These are phyloP conservation scores for Amblyopsis hoosieri DNA, from an alignment of 2,797 vertebrate genomes.

Conservation along the genomic window DNA sequence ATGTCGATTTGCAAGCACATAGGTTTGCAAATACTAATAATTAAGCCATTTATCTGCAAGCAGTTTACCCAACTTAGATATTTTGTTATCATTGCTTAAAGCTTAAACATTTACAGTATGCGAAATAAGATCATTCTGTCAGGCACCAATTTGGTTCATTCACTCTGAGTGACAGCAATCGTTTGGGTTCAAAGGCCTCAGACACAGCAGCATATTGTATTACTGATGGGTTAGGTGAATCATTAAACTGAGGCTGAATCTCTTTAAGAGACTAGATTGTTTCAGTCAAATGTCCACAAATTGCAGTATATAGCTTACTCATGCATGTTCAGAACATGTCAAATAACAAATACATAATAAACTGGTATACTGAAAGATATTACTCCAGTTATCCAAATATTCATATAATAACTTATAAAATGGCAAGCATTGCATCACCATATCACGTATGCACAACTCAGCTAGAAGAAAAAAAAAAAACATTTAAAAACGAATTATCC, in stretches of 20 bases:
- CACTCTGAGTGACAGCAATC: constrained; percentile 63
- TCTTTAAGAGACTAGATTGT: constrained; percentile 19
- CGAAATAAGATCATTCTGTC: constrained; percentile 48
- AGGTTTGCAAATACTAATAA: constrained; percentile 21
- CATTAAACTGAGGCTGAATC: constrained; percentile 61
- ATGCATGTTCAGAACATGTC: neutral
- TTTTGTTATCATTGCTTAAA: neutral
- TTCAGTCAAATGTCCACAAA: constrained; percentile 26
- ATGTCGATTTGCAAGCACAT: constrained; percentile 14
- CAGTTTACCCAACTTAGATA: neutral
- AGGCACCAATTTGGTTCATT: constrained; percentile 16
- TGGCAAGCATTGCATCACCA: neutral
- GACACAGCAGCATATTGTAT: constrained; percentile 66
- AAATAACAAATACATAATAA: neutral
- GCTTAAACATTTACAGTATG: neutral
- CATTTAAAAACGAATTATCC: too few species aligned
- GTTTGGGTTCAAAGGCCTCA: constrained; percentile 73
- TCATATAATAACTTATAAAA: neutral
- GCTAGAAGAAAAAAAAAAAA: too few species aligned
- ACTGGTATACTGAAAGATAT: neutral
- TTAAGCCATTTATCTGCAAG: neutral
- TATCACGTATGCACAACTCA: too few species aligned
- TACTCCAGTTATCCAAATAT: neutral
- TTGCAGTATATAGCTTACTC: constrained; percentile 6
- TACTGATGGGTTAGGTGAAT: constrained; percentile 68